A percentile compares a stretch with the other conserved stretches of the same genome.
phyloP scores from a whole-genome alignment of 2,113 vertebrate species.

The Centropus unirufus region DNA sequence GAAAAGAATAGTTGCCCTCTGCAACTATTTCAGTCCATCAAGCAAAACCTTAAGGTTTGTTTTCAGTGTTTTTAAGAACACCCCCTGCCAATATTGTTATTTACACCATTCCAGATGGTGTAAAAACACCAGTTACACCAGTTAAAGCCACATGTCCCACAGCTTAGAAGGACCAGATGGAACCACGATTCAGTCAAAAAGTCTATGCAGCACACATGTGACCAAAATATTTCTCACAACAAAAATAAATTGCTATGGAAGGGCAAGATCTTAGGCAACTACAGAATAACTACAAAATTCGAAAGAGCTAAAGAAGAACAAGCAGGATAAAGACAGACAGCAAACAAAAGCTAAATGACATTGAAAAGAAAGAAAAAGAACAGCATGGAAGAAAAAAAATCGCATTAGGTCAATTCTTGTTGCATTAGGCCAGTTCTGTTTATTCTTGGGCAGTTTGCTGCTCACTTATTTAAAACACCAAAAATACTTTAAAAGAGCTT shows the following conservation, averaged over 20 bases:
- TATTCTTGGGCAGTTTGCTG: not conserved
- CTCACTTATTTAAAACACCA: not conserved
- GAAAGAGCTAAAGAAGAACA: not conserved
- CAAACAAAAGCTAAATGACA: not conserved
- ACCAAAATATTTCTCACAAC: not conserved
- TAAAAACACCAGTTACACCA: no score
- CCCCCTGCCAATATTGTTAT: not conserved
- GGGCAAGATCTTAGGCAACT: not conserved
- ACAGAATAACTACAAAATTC: not conserved
- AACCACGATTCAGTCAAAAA: not conserved
- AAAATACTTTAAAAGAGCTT: not conserved
- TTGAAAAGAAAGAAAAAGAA: not conserved
- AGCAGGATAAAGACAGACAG: not conserved
- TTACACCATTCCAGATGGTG: not conserved
- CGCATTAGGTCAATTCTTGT: not conserved
- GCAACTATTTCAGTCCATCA: not conserved
- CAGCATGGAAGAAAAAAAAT: rapidly evolving
- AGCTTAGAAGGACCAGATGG: not conserved
- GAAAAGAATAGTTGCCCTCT: no score
- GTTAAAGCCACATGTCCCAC: not conserved
- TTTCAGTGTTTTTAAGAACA: not conserved
- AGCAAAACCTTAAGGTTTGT: not conserved
- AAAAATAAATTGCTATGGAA: not conserved
- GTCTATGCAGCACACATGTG: not conserved
- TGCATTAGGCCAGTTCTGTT: not conserved